Evolutionary conservation across 2,888 invertebrate genomes (phyloP).

Genomic region (Alitta virens): DNA sequence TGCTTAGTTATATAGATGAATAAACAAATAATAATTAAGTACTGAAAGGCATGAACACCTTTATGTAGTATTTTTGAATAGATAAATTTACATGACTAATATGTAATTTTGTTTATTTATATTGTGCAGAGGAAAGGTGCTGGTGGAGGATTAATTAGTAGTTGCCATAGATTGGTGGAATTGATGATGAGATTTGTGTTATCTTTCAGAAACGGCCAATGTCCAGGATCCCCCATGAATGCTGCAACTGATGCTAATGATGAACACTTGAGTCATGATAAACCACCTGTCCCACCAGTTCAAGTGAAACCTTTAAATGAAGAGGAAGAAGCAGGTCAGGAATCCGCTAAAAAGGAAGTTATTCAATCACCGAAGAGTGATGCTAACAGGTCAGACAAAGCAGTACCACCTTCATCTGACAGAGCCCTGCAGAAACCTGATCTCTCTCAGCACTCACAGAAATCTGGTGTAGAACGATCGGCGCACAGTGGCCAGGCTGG

Average conservation of each 20-base stretch:
- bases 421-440: not conserved
- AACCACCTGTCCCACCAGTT: not conserved
- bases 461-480: not conserved
- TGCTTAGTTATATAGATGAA: too few relatives aligned
- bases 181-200: too few relatives aligned
- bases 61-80: too few relatives aligned
- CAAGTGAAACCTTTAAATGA: not conserved
- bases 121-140: too few relatives aligned
- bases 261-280: slow-evolving; percentile 44
- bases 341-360: not conserved
- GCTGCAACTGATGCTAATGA: slow-evolving; percentile 52
- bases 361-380: not conserved
- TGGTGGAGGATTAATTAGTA: too few relatives aligned
- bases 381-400: not conserved
- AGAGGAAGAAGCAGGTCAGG: not conserved
- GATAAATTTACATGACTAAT: too few relatives aligned
- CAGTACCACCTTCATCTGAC: not conserved
- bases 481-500: not conserved
- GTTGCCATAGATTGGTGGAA: too few relatives aligned
- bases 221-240: slow-evolving; percentile 29
- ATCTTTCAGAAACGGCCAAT: slow-evolving; percentile 29
- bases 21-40: too few relatives aligned
- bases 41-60: too few relatives aligned
- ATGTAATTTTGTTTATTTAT: too few relatives aligned
- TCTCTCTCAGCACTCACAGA: slow-evolving; percentile 11